A percentile compares a stretch with the other conserved stretches of the same genome.
phyloP scores from a whole-genome alignment of 2,797 vertebrate species.

The Coregonus ussuriensis region DNA sequence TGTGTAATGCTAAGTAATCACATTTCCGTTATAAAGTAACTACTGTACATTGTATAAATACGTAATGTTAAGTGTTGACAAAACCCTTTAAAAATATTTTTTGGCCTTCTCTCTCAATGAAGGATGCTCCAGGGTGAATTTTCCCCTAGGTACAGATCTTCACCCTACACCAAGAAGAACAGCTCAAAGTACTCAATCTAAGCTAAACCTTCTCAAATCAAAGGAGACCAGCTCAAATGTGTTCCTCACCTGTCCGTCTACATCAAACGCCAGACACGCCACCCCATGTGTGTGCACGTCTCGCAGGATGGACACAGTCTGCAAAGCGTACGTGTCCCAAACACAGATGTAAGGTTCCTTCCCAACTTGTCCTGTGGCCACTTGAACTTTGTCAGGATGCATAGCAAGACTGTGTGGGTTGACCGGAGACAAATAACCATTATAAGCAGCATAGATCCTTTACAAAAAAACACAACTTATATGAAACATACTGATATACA shows the following conservation, averaged over 20 bases:
- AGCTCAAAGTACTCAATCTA: no score
- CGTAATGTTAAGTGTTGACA: no score
- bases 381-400: constrained; percentile 91
- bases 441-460: neutral
- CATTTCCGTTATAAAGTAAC: no score
- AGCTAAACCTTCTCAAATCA: neutral
- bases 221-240: neutral
- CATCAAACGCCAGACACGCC: constrained; percentile 91
- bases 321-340: constrained; percentile 90
- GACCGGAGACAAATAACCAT: neutral
- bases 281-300: constrained; percentile 94
- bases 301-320: constrained; percentile 92
- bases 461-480: neutral
- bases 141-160: no score
- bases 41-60: no score
- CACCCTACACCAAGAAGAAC: no score
- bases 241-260: constrained; percentile 87
- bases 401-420: constrained; percentile 83
- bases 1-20: no score
- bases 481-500: neutral
- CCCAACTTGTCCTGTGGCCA: constrained; percentile 96
- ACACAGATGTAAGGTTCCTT: constrained; percentile 93
- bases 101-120: no score
- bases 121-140: no score
- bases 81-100: no score